These are phyloP conservation scores for Micrastur ruficollis DNA, from an alignment of 2,797 vertebrate species.

Conservation along the genomic window DNA sequence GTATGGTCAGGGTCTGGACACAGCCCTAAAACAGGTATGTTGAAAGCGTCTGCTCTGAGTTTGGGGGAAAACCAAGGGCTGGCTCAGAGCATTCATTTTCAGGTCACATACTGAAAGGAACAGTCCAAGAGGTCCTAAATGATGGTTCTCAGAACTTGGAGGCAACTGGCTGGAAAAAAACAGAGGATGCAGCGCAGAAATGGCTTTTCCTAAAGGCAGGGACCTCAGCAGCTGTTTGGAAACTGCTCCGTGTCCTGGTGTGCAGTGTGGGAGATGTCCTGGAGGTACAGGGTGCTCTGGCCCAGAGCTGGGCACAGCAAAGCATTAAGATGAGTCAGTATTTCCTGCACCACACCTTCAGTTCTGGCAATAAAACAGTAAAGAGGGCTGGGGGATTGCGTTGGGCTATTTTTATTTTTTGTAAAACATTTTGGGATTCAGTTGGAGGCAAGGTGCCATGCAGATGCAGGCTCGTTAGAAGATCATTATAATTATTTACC, in stretches of 20 bases:
- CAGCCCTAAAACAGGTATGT: not conserved
- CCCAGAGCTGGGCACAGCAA: not conserved
- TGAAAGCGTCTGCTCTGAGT: not conserved
- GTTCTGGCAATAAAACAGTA: not conserved
- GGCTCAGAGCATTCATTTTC: not conserved
- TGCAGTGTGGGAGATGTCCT: accelerated
- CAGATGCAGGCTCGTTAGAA: conserved; percentile 57
- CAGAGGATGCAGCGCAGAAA: not conserved
- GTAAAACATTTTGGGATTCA: not conserved
- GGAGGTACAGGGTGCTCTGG: too few species aligned
- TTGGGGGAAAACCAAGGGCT: not conserved
- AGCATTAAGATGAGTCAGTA: not conserved
- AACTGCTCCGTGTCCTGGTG: not conserved
- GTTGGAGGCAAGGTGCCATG: conserved; percentile 19
- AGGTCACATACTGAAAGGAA: not conserved
- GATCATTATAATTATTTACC: conserved; percentile 63
- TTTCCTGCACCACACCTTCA: not conserved
- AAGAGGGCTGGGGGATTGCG: not conserved
- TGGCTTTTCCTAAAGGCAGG: not conserved
- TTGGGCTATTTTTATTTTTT: not conserved
- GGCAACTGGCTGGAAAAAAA: not conserved
- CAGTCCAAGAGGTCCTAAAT: not conserved
- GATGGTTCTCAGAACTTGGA: not conserved
- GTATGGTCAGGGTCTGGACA: not conserved
- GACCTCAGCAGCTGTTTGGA: not conserved